phyloP scores from a whole-genome alignment of 2,797 vertebrate species.

The Telmatherina bonti region DNA sequence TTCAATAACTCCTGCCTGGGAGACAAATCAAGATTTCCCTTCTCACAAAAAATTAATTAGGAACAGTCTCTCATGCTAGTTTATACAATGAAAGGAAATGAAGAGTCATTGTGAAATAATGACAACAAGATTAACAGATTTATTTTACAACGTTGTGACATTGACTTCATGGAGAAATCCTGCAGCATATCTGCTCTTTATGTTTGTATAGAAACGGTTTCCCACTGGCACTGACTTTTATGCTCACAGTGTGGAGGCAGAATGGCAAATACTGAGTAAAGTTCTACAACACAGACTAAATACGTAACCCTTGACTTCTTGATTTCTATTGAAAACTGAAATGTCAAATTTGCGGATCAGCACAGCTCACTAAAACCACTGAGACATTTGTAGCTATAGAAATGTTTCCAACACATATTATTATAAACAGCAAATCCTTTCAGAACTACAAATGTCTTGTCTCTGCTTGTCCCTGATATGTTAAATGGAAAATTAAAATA shows the following conservation, averaged over 20 bases:
- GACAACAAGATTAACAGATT: neutral
- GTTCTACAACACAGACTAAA: conserved; percentile 29
- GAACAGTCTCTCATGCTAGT: neutral
- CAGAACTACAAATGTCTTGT: neutral
- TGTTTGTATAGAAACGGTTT: conserved; percentile 15
- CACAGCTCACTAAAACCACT: neutral
- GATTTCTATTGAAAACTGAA: conserved; percentile 24
- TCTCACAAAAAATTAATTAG: neutral
- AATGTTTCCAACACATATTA: conserved; percentile 2
- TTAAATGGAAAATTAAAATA: neutral
- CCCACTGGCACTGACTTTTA: conserved; percentile 10
- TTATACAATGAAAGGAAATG: conserved; percentile 1
- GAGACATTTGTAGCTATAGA: conserved; percentile 7
- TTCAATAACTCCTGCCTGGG: neutral
- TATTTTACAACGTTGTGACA: neutral
- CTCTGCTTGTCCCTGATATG: neutral
- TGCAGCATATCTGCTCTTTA: conserved; percentile 24
- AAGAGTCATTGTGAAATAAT: neutral
- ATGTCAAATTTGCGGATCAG: conserved; percentile 5
- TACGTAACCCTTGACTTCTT: conserved; percentile 8
- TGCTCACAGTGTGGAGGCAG: conserved; percentile 29
- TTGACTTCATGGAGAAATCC: conserved; percentile 16
- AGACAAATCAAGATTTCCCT: neutral
- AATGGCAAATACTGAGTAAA: conserved; percentile 17
- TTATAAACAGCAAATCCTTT: neutral